These are phyloP conservation scores for Stegodyphus dumicola DNA, from an alignment of 1,140 invertebrate species.

Conservation along the genomic window DNA sequence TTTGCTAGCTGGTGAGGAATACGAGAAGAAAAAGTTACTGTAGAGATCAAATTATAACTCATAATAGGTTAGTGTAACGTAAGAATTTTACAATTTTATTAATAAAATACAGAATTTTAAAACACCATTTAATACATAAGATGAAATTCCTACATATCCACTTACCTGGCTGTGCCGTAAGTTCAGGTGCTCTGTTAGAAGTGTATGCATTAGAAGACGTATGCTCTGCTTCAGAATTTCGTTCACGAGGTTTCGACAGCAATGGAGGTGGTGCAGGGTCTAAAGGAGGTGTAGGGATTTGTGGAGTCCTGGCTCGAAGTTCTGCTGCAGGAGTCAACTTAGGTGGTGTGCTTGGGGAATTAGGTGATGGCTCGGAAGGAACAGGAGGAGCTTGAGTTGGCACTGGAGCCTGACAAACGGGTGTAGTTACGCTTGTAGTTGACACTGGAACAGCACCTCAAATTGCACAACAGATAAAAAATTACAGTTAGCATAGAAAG, in stretches of 20 bases:
- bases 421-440: slow-evolving; percentile 33
- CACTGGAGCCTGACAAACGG: slow-evolving; percentile 60
- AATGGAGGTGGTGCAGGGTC: slow-evolving; percentile 61
- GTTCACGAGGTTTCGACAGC: slow-evolving; percentile 64
- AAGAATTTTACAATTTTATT: no score
- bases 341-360: slow-evolving; percentile 62
- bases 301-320: slow-evolving; percentile 45
- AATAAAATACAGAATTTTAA: no score
- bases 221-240: slow-evolving; percentile 36
- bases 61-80: no score
- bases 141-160: neutral
- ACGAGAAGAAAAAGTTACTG: no score
- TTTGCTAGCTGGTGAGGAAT: no score
- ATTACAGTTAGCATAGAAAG: no score
- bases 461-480: neutral
- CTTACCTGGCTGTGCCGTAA: slow-evolving; percentile 43
- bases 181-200: slow-evolving; percentile 58
- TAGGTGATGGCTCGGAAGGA: slow-evolving; percentile 62
- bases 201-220: slow-evolving; percentile 30
- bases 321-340: slow-evolving; percentile 62
- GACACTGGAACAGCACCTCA: slow-evolving; percentile 48
- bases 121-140: no score
- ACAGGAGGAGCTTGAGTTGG: slow-evolving; percentile 60
- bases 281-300: slow-evolving; percentile 55
- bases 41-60: no score